Conservation (phyloP, 2,113 vertebrate species). For the Phylloscopus trochilus region DNA sequence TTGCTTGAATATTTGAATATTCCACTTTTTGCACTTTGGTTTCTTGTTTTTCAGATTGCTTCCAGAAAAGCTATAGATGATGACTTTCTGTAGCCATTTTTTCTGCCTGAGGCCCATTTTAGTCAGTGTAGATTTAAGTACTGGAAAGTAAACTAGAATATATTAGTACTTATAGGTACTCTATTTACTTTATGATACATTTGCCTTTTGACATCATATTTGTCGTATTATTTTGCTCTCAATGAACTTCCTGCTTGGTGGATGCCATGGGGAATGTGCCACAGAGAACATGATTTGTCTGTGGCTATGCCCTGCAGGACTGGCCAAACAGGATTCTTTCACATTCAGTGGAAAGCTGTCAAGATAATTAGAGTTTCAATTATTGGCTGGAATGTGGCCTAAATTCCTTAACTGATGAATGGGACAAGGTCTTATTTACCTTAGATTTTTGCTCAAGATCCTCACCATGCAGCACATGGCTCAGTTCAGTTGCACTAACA, state of each 20-base stretch:
- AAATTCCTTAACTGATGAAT: slow-evolving; percentile 6
- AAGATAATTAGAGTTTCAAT: slow-evolving; percentile 47
- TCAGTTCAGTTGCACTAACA: neutral
- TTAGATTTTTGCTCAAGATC: neutral
- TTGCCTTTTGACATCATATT: neutral
- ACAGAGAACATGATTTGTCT: neutral
- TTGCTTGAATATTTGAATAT: neutral
- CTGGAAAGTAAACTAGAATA: neutral
- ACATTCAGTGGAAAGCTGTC: slow-evolving; percentile 12
- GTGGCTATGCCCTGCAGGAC: neutral
- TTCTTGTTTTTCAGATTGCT: neutral
- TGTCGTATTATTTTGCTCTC: neutral
- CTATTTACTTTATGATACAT: neutral
- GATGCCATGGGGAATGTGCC: neutral
- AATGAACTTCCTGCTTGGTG: neutral
- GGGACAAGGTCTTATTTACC: neutral
- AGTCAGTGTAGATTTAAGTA: neutral
- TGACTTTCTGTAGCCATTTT: neutral
- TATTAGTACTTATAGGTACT: neutral
- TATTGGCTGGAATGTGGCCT: slow-evolving; percentile 23
- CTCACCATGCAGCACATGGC: neutral
- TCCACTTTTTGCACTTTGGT: neutral
- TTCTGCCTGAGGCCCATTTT: neutral
- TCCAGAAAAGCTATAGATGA: neutral
- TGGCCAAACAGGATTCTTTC: slow-evolving; percentile 14